Evolutionary conservation across 2,888 invertebrate species (phyloP).

Genomic region (Callinectes sapidus): DNA sequence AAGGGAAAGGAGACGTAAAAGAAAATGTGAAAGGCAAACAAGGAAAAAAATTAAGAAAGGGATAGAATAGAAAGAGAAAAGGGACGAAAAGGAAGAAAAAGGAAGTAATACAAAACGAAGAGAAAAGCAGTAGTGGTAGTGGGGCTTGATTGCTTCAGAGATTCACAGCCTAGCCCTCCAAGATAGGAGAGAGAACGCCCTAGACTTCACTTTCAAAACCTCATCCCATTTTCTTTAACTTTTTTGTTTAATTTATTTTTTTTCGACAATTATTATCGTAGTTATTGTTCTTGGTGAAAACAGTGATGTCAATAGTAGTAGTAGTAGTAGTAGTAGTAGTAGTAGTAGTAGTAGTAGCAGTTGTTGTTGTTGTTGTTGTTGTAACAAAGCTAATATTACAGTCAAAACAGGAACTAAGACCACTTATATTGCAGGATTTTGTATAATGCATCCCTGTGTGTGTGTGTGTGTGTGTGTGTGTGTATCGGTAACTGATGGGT

Average conservation of each 20-base stretch:
- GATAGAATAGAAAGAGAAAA: too few species aligned
- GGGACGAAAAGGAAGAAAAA: too few species aligned
- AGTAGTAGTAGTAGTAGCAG: not conserved
- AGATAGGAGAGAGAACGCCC: not conserved
- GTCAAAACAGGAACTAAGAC: too few species aligned
- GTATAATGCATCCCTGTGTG: not conserved
- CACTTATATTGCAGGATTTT: too few species aligned
- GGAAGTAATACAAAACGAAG: not conserved
- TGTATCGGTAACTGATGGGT: not conserved
- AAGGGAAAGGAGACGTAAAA: not conserved
- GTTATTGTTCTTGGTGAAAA: not conserved
- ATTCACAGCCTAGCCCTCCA: not conserved
- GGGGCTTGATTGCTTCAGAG: not conserved
- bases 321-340: not conserved
- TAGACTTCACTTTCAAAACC: not conserved
- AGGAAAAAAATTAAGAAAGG: too few species aligned
- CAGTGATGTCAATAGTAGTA: not conserved
- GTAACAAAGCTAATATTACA: too few species aligned
- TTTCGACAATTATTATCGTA: not conserved
- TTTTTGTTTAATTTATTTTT: not conserved
- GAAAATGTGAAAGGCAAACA: too few species aligned
- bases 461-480: slow-evolving; percentile 6
- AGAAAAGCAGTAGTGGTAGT: not conserved
- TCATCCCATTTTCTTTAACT: not conserved
- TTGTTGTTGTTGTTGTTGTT: too few species aligned